phyloP scores from a whole-genome alignment of 2,113 vertebrate genomes.

The Pseudonaja textilis region DNA sequence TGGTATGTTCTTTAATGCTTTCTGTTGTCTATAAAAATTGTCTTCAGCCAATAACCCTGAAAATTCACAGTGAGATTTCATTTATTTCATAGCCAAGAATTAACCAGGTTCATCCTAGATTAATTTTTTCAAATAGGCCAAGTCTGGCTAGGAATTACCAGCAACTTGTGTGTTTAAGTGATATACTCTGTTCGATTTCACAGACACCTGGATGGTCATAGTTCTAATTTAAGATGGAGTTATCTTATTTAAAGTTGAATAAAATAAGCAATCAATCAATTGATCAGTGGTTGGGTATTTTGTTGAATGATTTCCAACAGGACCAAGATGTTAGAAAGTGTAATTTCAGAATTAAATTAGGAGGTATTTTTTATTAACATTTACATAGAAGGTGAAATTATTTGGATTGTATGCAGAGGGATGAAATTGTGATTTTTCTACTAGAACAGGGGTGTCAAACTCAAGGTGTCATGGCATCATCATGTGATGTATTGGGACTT shows the following conservation, averaged over 20 bases:
- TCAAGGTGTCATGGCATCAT: too few species aligned
- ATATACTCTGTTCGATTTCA: background rate
- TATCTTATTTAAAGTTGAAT: background rate
- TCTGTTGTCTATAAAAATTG: background rate
- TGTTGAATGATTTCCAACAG: background rate
- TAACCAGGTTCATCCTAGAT: background rate
- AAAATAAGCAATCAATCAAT: background rate
- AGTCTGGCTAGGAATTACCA: background rate
- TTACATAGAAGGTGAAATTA: background rate
- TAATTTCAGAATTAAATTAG: background rate
- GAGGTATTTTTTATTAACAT: background rate
- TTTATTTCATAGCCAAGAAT: background rate
- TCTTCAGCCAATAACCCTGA: background rate
- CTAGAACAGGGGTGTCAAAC: background rate
- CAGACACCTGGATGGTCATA: background rate
- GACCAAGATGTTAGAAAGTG: background rate
- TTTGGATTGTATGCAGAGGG: background rate
- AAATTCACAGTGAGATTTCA: background rate
- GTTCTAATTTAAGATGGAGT: background rate
- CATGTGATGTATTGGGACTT: too few species aligned
- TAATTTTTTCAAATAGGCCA: background rate
- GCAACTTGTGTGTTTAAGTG: background rate
- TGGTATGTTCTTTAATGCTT: background rate
- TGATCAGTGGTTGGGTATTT: background rate
- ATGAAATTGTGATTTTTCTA: background rate